phyloP scores from a whole-genome alignment of 2,888 invertebrate species.

The Carcina quercana region DNA sequence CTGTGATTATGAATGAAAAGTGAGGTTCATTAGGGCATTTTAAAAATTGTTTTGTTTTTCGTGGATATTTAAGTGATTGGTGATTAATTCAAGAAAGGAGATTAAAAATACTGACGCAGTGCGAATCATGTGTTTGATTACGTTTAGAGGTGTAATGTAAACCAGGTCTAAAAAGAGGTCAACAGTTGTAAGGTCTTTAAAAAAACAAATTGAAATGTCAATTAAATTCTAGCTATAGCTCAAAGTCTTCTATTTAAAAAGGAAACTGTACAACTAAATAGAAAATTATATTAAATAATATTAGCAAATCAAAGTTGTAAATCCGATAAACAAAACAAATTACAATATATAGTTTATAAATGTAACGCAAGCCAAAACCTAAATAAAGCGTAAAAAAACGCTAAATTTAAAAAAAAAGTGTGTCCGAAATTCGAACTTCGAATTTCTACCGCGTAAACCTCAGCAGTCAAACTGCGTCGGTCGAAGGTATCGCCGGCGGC shows the following conservation, averaged over 20 bases:
- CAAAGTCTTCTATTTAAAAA: not conserved
- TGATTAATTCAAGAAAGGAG: slow-evolving; percentile 1
- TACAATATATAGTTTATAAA: too few species aligned
- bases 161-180: slow-evolving; percentile 24
- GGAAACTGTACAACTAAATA: too few species aligned
- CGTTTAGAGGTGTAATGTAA: slow-evolving; percentile 27
- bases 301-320: too few species aligned
- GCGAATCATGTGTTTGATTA: slow-evolving; percentile 48
- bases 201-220: not conserved
- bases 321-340: slow-evolving; percentile 2
- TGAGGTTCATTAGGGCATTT: too few species aligned
- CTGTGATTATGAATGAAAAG: slow-evolving; percentile 16
- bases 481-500: slow-evolving; percentile 68
- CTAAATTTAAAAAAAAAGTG: too few species aligned
- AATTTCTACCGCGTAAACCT: slow-evolving; percentile 5
- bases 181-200: not conserved
- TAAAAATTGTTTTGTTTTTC: slow-evolving; percentile 2
- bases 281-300: too few species aligned
- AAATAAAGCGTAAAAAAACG: too few species aligned
- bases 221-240: not conserved
- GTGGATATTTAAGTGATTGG: not conserved
- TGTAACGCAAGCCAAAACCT: too few species aligned
- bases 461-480: slow-evolving; percentile 61
- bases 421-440: not conserved
- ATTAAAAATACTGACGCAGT: slow-evolving; percentile 33